Evolutionary conservation across 2,888 invertebrate species (phyloP).

Genomic region (Gasteruption jaculator): DNA sequence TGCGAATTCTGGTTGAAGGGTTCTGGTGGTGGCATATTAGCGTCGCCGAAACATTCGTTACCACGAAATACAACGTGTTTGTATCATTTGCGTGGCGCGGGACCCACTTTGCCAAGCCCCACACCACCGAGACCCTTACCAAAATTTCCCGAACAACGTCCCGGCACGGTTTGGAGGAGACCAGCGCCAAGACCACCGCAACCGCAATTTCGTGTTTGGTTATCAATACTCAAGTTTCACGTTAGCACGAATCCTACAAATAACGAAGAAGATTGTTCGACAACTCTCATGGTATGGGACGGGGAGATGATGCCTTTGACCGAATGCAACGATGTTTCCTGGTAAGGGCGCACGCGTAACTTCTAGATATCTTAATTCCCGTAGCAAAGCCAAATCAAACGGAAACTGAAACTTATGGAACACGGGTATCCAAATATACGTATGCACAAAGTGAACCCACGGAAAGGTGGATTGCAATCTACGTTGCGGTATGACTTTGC

Average conservation of each 20-base stretch:
- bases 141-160: conserved; percentile 48
- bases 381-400: no score
- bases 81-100: conserved; percentile 71
- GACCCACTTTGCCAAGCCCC: conserved; percentile 57
- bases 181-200: conserved; percentile 56
- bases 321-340: conserved; percentile 77
- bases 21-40: conserved; percentile 72
- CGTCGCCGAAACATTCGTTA: conserved; percentile 80
- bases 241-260: conserved; percentile 66
- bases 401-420: no score
- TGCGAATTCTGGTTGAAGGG: conserved; percentile 86
- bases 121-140: conserved; percentile 49
- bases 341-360: no score
- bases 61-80: conserved; percentile 86
- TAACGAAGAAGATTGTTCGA: conserved; percentile 72
- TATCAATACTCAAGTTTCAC: conserved; percentile 82
- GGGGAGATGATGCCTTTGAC: conserved; percentile 65
- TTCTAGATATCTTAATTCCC: no score
- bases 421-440: no score
- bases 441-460: no score
- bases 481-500: no score
- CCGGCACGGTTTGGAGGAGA: conserved; percentile 52
- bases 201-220: conserved; percentile 76
- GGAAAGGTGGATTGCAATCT: no score
- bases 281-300: conserved; percentile 84